A percentile compares a stretch with the other conserved stretches of the same genome.
Evolutionary conservation across 2,113 vertebrate genomes (phyloP).

Genomic region (Neodontobutis hainanensis): DNA sequence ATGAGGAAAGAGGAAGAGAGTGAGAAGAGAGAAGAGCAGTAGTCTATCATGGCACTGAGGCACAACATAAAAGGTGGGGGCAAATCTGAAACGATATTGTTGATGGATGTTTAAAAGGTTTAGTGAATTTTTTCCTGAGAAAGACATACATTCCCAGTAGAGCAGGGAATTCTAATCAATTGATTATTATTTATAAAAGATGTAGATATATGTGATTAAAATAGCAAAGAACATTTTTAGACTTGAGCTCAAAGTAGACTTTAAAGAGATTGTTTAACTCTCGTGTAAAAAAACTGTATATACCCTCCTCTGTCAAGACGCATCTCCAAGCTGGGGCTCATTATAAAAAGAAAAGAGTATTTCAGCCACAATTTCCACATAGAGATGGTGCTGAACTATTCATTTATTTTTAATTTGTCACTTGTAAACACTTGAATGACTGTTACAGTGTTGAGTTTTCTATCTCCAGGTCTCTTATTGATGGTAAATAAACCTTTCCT

Average conservation of each 20-base stretch:
- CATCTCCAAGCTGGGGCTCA: constrained; percentile 28
- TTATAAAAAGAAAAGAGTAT: constrained; percentile 37
- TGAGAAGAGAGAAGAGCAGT: constrained; percentile 16
- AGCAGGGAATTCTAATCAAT: constrained; percentile 1
- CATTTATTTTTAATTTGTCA: too few species aligned
- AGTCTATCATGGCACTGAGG: constrained; percentile 15
- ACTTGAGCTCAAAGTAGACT: constrained; percentile 24
- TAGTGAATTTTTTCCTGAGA: not conserved
- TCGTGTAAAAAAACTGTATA: constrained; percentile 34
- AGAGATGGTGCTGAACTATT: too few species aligned
- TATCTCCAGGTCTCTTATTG: too few species aligned
- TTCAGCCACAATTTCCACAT: not conserved
- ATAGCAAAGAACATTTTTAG: constrained; percentile 23
- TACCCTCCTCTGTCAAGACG: constrained; percentile 22
- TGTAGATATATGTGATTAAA: constrained; percentile 16
- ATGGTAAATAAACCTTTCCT: too few species aligned
- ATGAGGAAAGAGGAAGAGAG: constrained; percentile 14
- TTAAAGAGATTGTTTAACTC: constrained; percentile 29
- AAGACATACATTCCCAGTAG: not conserved
- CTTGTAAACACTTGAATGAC: too few species aligned
- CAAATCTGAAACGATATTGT: constrained; percentile 12
- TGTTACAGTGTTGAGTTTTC: too few species aligned
- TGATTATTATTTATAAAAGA: constrained; percentile 28
- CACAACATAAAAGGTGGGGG: constrained; percentile 1
- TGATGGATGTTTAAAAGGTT: constrained; percentile 9